Conservation (phyloP, 2,113 vertebrate genomes). For the Hemiscyllium ocellatum region DNA sequence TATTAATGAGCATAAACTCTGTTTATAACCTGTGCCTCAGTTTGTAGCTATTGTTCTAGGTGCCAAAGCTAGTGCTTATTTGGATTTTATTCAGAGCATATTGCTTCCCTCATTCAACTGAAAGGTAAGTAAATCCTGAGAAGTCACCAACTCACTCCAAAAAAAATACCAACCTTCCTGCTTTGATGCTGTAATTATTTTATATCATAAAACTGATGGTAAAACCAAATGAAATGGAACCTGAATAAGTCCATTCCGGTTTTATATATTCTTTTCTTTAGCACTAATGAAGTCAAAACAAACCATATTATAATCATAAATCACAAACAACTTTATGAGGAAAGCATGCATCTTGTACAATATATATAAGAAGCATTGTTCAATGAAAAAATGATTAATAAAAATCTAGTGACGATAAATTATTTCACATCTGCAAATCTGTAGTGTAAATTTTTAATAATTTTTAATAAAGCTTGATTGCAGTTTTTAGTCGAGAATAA, state of each 20-base stretch:
- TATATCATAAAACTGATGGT: background rate
- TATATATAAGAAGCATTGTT: slow-evolving; percentile 80
- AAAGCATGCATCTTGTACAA: slow-evolving; percentile 62
- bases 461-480: slow-evolving; percentile 99
- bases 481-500: slow-evolving; percentile 98
- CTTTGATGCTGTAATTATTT: slow-evolving; percentile 6
- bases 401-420: slow-evolving; percentile 97
- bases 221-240: slow-evolving; percentile 28
- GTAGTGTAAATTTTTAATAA: slow-evolving; percentile 90
- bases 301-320: slow-evolving; percentile 58
- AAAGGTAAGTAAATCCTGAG: background rate
- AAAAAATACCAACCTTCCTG: background rate
- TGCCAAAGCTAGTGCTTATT: background rate
- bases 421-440: slow-evolving; percentile 89
- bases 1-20: too few species aligned
- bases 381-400: slow-evolving; percentile 99
- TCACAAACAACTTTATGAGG: slow-evolving; percentile 66
- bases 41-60: background rate
- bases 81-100: background rate
- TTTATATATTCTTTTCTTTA: background rate
- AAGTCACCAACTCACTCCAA: background rate
- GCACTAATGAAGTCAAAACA: slow-evolving; percentile 35
- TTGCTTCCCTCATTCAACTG: background rate
- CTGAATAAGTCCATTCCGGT: background rate
- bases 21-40: background rate